phyloP scores from a whole-genome alignment of 2,113 vertebrate genomes.

The Chaetodon auriga region DNA sequence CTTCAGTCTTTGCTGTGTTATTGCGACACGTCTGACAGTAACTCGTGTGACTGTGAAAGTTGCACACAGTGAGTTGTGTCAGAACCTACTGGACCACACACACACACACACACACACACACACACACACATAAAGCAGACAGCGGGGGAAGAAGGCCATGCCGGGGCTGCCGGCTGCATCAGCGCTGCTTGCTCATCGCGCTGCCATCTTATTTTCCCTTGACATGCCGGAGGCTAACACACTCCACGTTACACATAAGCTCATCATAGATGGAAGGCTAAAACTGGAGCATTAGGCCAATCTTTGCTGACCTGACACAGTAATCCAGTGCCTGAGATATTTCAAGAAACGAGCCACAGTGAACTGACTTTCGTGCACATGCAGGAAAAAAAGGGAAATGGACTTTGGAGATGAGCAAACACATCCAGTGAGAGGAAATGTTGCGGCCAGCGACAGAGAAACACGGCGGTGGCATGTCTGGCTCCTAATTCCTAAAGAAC shows the following conservation, averaged over 20 bases:
- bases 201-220: constrained; percentile 61
- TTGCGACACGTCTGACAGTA: constrained; percentile 10
- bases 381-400: constrained; percentile 46
- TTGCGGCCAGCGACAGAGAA: constrained; percentile 28
- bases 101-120: constrained; percentile 7
- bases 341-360: neutral
- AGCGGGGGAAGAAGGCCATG: constrained; percentile 10
- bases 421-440: constrained; percentile 37
- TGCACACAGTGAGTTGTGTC: constrained; percentile 2
- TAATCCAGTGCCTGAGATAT: neutral
- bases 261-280: neutral
- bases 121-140: constrained; percentile 31
- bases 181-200: constrained; percentile 57
- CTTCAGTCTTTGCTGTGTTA: neutral
- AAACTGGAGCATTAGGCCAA: neutral
- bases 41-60: neutral
- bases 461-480: constrained; percentile 21
- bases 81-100: constrained; percentile 40
- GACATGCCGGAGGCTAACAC: constrained; percentile 18
- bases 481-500: constrained; percentile 39
- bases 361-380: neutral
- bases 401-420: neutral
- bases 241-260: constrained; percentile 22
- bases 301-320: neutral
- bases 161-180: constrained; percentile 49